Evolutionary conservation across 2,888 invertebrate species (phyloP).

Genomic region (Baronia brevicornis): DNA sequence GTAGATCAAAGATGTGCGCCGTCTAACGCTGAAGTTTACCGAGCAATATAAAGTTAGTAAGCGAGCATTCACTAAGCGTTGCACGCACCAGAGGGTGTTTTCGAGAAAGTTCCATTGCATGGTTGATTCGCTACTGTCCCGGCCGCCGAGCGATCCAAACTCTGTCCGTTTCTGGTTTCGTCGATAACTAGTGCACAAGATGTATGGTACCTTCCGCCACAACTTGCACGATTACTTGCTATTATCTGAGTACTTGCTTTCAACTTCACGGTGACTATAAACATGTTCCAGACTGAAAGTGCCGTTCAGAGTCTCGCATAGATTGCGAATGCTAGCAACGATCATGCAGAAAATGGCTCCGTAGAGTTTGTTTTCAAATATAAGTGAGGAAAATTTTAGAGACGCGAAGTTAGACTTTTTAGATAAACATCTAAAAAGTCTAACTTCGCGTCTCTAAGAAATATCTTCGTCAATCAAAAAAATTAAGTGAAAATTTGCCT

Average conservation of each 20-base stretch:
- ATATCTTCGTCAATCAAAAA: too few relatives aligned
- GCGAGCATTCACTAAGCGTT: slow-evolving; percentile 56
- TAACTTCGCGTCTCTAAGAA: too few relatives aligned
- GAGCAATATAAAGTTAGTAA: slow-evolving; percentile 69
- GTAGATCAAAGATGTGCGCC: slow-evolving; percentile 35
- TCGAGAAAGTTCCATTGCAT: slow-evolving; percentile 69
- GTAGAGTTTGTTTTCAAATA: too few relatives aligned
- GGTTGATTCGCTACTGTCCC: slow-evolving; percentile 71
- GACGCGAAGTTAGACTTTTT: too few relatives aligned
- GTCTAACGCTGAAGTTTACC: slow-evolving; percentile 55
- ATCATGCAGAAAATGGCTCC: not conserved
- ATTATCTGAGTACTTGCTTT: slow-evolving; percentile 56
- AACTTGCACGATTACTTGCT: slow-evolving; percentile 60
- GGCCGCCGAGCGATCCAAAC: slow-evolving; percentile 53
- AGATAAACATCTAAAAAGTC: too few relatives aligned
- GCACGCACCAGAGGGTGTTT: slow-evolving; percentile 69
- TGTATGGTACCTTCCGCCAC: slow-evolving; percentile 43
- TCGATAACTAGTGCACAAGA: slow-evolving; percentile 48
- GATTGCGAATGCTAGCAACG: slow-evolving; percentile 1
- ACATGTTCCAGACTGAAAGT: slow-evolving; percentile 18
- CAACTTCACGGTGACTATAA: slow-evolving; percentile 51
- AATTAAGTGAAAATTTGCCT: too few relatives aligned
- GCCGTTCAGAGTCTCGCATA: not conserved
- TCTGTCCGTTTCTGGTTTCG: slow-evolving; percentile 44
- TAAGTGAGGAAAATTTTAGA: too few relatives aligned